These are phyloP conservation scores for Eucidaris tribuloides DNA, from an alignment of 35 echinoderm and acorn worm genomes.

Conservation along the genomic window DNA sequence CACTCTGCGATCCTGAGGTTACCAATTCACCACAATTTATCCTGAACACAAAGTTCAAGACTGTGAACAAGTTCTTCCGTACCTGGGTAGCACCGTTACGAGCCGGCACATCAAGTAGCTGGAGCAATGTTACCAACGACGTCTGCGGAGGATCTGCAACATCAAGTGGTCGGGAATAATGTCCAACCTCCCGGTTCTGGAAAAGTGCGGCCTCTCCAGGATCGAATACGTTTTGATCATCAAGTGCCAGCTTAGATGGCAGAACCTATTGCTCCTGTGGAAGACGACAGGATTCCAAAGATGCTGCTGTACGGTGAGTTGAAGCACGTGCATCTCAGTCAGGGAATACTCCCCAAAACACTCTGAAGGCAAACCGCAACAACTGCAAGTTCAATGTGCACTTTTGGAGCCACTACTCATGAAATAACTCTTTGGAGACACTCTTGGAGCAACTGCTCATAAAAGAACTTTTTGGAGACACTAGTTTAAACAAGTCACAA, in stretches of 20 bases:
- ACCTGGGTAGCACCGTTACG: too few relatives aligned
- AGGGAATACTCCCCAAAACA: neutral
- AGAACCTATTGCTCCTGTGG: neutral
- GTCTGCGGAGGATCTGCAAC: slow-evolving; percentile 12
- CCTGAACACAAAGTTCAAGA: too few relatives aligned
- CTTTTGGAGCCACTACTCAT: too few relatives aligned
- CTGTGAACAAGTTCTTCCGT: too few relatives aligned
- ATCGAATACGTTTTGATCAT: too few relatives aligned
- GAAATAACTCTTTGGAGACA: too few relatives aligned
- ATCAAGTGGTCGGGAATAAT: slow-evolving; percentile 14
- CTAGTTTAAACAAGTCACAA: neutral
- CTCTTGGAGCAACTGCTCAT: neutral
- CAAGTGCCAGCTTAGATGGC: neutral
- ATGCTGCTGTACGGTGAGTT: neutral
- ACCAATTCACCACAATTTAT: too few relatives aligned
- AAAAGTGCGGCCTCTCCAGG: neutral
- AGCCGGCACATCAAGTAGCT: neutral
- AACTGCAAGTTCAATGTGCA: neutral
- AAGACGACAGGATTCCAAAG: neutral
- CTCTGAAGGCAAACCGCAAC: neutral
- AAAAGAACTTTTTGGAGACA: neutral
- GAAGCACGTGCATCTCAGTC: neutral
- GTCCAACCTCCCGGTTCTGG: neutral
- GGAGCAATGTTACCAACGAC: neutral
- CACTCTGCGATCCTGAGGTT: too few relatives aligned